phyloP scores from a whole-genome alignment of 2,888 invertebrate genomes.

The Idaea biselata region DNA sequence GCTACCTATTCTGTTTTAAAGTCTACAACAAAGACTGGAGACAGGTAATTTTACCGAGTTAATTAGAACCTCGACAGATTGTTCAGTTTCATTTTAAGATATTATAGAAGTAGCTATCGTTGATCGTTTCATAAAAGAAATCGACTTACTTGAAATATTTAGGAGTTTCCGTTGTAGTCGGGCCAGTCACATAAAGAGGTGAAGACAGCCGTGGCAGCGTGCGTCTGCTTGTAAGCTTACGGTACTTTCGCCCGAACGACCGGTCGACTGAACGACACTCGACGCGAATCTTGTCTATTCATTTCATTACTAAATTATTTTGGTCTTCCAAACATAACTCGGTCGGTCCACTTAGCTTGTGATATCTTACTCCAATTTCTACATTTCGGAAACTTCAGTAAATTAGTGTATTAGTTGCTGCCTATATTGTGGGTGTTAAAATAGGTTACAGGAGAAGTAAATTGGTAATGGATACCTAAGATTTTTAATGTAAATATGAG shows the following conservation, averaged over 20 bases:
- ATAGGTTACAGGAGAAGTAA: no score
- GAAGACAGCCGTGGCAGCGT: conserved; percentile 8
- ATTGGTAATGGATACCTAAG: no score
- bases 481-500: no score
- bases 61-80: neutral
- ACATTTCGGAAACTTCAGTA: no score
- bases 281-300: conserved; percentile 33
- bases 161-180: conserved; percentile 13
- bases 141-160: neutral
- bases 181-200: conserved; percentile 19
- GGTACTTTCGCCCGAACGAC: conserved; percentile 52
- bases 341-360: conserved; percentile 6
- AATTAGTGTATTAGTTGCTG: no score
- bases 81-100: neutral
- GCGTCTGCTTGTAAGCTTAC: conserved; percentile 40
- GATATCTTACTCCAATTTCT: neutral
- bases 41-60: conserved; percentile 8
- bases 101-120: neutral
- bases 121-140: conserved; percentile 2
- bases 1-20: conserved; percentile 9
- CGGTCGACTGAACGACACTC: conserved; percentile 23
- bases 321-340: conserved; percentile 14
- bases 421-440: no score
- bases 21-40: conserved; percentile 14
- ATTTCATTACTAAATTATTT: conserved; percentile 21